These are phyloP conservation scores for Trichoplusia ni DNA, from an alignment of 1,140 invertebrate species.

Conservation along the genomic window DNA sequence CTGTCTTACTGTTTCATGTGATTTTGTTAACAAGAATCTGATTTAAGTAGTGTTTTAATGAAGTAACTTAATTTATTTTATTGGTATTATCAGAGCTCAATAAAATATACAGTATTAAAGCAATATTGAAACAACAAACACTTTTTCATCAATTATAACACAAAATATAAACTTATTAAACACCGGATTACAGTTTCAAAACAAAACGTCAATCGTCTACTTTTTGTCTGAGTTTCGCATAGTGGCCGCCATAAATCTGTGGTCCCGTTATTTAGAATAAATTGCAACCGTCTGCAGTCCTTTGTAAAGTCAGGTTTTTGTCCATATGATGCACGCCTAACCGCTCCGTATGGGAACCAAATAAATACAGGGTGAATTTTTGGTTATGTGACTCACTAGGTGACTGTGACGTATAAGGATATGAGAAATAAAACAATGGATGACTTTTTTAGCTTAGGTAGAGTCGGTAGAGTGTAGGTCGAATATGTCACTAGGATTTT, in stretches of 20 bases:
- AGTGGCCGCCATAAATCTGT: constrained; percentile 46
- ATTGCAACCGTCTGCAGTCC: constrained; percentile 44
- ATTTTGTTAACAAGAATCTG: too few relatives aligned
- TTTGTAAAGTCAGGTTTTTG: constrained; percentile 44
- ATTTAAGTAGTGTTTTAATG: too few relatives aligned
- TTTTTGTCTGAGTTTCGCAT: constrained; percentile 20
- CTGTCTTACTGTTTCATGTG: too few relatives aligned
- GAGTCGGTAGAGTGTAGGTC: too few relatives aligned
- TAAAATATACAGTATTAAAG: not conserved
- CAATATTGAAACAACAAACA: not conserved
- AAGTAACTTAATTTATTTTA: too few relatives aligned
- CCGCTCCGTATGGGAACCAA: constrained; percentile 17
- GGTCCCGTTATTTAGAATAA: constrained; percentile 50
- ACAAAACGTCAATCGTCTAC: constrained; percentile 15
- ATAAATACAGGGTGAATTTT: constrained; percentile 16
- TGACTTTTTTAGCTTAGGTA: too few relatives aligned
- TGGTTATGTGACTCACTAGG: not conserved
- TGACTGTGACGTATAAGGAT: not conserved
- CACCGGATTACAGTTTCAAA: constrained; percentile 18
- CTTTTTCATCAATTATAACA: not conserved
- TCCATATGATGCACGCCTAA: constrained; percentile 31
- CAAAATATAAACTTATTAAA: constrained; percentile 1
- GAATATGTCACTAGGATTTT: too few relatives aligned
- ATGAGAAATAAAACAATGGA: not conserved
- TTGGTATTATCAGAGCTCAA: too few relatives aligned